Percentiles rank a stretch among this genome's conserved stretches.
Evolutionary conservation across 2,888 invertebrate genomes (phyloP).

Genomic region (Cheilosia soror): DNA sequence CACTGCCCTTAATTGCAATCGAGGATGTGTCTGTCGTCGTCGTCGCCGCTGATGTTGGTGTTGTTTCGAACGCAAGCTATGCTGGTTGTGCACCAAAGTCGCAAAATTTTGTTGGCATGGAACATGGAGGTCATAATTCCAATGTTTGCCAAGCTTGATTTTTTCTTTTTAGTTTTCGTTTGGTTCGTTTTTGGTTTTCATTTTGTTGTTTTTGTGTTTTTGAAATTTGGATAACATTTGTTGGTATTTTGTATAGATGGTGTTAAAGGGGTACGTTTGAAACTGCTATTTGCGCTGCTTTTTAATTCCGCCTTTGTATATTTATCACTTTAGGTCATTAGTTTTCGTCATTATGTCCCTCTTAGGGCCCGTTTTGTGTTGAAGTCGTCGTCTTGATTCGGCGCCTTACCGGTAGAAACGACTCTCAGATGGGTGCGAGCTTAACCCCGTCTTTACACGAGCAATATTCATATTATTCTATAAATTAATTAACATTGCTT

Average conservation of each 20-base stretch:
- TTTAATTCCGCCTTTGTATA: too few relatives aligned
- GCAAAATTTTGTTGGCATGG: conserved; percentile 72
- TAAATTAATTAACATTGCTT: too few relatives aligned
- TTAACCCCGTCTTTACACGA: too few relatives aligned
- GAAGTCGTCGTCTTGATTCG: too few relatives aligned
- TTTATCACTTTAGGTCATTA: too few relatives aligned
- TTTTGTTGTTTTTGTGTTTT: conserved; percentile 29
- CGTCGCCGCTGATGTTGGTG: conserved; percentile 72
- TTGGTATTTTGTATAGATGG: conserved; percentile 65
- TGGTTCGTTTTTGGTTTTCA: conserved; percentile 22
- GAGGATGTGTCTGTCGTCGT: conserved; percentile 72
- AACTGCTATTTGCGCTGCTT: background rate
- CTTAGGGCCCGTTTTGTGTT: too few relatives aligned
- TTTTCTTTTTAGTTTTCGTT: conserved; percentile 49
- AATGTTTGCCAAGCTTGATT: conserved; percentile 69
- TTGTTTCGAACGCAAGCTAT: conserved; percentile 73
- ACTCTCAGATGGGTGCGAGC: too few relatives aligned
- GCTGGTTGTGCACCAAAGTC: conserved; percentile 73
- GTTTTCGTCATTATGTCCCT: too few relatives aligned
- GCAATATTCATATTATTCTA: too few relatives aligned
- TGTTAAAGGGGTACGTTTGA: background rate
- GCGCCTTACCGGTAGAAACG: too few relatives aligned
- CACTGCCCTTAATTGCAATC: conserved; percentile 67
- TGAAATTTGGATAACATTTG: background rate
- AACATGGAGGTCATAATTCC: conserved; percentile 73